phyloP scores from a whole-genome alignment of 2,797 vertebrate species.

The Cichlasoma orientale region DNA sequence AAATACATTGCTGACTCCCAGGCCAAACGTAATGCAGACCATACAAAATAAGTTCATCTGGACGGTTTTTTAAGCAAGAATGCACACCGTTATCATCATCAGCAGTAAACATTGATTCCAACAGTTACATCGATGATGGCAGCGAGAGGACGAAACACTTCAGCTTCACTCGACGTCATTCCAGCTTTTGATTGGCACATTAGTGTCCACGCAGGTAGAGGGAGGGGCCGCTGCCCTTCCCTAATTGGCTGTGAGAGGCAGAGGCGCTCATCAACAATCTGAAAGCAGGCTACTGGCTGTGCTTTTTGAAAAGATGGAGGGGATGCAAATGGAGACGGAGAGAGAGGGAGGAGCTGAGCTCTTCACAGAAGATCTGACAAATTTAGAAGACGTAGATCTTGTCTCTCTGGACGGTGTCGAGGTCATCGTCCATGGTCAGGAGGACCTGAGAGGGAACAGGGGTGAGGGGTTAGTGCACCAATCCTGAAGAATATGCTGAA shows the following conservation, averaged over 20 bases:
- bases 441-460: conserved; percentile 82
- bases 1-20: conserved; percentile 52
- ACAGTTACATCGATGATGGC: conserved; percentile 61
- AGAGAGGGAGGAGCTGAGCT: conserved; percentile 51
- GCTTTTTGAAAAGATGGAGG: conserved; percentile 32
- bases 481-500: too few species aligned
- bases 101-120: conserved; percentile 61
- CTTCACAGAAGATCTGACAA: background rate
- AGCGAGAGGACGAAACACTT: conserved; percentile 55
- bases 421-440: conserved; percentile 94
- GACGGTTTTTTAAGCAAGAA: background rate
- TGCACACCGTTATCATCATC: conserved; percentile 40
- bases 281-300: conserved; percentile 60
- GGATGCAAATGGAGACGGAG: conserved; percentile 1
- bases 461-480: background rate
- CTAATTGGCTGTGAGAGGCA: conserved; percentile 19
- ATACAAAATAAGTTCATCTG: conserved; percentile 70
- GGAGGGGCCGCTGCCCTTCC: conserved; percentile 20
- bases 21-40: conserved; percentile 43
- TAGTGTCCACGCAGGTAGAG: conserved; percentile 60
- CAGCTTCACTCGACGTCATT: conserved; percentile 25
- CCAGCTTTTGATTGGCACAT: conserved; percentile 69
- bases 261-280: conserved; percentile 20
- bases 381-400: conserved; percentile 95
- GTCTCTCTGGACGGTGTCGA: conserved; percentile 93